Conservation (phyloP, 2,797 vertebrate genomes). For the Vespertilio murinus region DNA sequence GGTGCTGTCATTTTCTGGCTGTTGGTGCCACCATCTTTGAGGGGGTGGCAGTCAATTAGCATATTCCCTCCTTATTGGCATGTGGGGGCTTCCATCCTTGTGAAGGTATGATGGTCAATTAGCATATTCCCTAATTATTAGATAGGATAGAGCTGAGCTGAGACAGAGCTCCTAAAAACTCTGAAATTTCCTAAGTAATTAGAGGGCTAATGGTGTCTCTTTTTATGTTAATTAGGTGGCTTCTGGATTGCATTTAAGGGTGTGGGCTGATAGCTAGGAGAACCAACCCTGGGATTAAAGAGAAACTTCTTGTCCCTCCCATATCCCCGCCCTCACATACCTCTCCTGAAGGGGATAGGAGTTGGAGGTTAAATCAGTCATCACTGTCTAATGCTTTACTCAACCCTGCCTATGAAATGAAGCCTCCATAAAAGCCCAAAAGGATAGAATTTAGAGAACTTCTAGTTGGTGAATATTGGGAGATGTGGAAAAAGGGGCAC, state of each 20-base stretch:
- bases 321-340: no score
- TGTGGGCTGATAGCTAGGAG: not conserved
- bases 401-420: not conserved
- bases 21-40: no score
- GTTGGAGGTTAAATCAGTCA: not conserved
- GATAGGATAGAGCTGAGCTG: no score
- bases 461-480: not conserved
- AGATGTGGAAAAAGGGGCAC: not conserved
- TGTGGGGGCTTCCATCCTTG: no score
- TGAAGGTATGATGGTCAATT: no score
- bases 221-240: not conserved
- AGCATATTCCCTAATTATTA: not conserved
- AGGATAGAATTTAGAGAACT: not conserved
- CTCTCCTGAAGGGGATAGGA: not conserved
- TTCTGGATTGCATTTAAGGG: not conserved
- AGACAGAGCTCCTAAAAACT: not conserved
- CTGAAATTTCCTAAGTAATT: not conserved
- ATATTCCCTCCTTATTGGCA: no score
- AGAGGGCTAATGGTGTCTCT: not conserved
- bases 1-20: no score
- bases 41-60: no score
- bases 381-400: not conserved
- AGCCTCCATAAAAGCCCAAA: not conserved
- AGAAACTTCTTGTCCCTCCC: not conserved
- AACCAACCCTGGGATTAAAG: not conserved